Evolutionary conservation across 2,888 invertebrate species (phyloP), one percentile per base, ranked within the genome.

Genomic region (Campoletis raptor): DNA sequence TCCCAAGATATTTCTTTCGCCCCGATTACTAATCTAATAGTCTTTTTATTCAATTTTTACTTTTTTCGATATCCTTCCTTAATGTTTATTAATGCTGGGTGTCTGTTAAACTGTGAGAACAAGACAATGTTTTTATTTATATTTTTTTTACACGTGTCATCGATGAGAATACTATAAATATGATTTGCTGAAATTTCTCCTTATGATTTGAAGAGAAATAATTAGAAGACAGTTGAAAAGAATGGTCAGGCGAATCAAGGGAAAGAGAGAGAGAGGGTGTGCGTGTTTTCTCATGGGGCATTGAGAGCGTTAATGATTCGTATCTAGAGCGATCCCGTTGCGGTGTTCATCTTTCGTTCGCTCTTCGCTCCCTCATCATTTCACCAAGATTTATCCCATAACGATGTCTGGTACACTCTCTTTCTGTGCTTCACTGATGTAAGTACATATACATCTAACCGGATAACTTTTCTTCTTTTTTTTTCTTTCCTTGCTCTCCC

Each of bases 281-380:
- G 57, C 4, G 73, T 81, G 82, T 88, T 85, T 85, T 88, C 89
- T 85, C 81, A 86, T 86, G 79, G 85, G 87, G 64, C 78, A 42
- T 64, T 24, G 78, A 83, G 88, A 87, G 89, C 91, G 90, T 90
- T 92, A 92, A 92, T 91, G 92, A 93, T 92, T 91, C 90, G 90
- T 91, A 92, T 92, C 92, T 89, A 86, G 90, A 61, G n/a, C 57
- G 81, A 89, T 92, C 91, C 92, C 92, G 92, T 93, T 93, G 91
- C 64, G 12, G 76, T 70, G 69, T 81, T 84, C 52, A 81, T 89
- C 88, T 66, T 86, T 88, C 81, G 88, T 85, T 89, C 86, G 87
- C 87, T 85, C 86, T 61, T 87, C 88, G 87, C 88, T 86, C 84
- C 87, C 86, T 83, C 89, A 83, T 83, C 81, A 82, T 82, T 69